phyloP scores from a whole-genome alignment of 37 sponge, comb jelly and placozoan genomes.

The Agelas oroides region DNA sequence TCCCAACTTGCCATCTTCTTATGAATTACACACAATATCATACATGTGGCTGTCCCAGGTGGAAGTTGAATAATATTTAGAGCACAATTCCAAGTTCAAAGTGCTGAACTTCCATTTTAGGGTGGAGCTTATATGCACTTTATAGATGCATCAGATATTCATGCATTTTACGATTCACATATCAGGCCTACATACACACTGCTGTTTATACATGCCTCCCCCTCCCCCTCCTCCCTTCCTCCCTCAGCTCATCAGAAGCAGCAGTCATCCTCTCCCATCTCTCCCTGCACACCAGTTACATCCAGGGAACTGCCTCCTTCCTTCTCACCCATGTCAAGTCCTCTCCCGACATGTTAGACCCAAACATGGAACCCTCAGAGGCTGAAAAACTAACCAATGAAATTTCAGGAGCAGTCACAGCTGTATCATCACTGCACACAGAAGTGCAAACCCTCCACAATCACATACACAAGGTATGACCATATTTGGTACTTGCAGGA shows the following conservation, averaged over 20 bases:
- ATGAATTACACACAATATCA: too few relatives aligned
- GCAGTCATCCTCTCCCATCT: slow-evolving; percentile 13
- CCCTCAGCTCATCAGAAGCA: slow-evolving; percentile 1
- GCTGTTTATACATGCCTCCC: neutral
- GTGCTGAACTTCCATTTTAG: too few relatives aligned
- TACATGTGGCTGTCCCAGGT: too few relatives aligned
- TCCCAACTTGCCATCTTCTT: neutral
- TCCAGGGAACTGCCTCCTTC: slow-evolving; percentile 11
- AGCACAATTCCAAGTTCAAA: too few relatives aligned
- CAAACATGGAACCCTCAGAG: neutral
- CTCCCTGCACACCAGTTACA: slow-evolving; percentile 18
- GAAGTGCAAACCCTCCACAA: neutral
- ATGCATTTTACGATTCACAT: too few relatives aligned
- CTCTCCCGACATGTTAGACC: neutral
- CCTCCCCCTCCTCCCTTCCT: neutral
- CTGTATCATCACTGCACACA: neutral
- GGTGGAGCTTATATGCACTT: too few relatives aligned
- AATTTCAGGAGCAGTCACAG: neutral
- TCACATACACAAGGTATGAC: too few relatives aligned
- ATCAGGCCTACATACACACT: too few relatives aligned
- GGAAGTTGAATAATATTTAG: too few relatives aligned
- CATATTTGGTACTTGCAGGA: too few relatives aligned
- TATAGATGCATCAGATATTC: too few relatives aligned
- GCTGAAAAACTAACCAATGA: neutral
- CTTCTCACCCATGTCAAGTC: slow-evolving; percentile 20